Percentiles rank a stretch among this genome's conserved stretches.
Conservation (phyloP, 2,888 invertebrate genomes). For the Cinara cedri region DNA sequence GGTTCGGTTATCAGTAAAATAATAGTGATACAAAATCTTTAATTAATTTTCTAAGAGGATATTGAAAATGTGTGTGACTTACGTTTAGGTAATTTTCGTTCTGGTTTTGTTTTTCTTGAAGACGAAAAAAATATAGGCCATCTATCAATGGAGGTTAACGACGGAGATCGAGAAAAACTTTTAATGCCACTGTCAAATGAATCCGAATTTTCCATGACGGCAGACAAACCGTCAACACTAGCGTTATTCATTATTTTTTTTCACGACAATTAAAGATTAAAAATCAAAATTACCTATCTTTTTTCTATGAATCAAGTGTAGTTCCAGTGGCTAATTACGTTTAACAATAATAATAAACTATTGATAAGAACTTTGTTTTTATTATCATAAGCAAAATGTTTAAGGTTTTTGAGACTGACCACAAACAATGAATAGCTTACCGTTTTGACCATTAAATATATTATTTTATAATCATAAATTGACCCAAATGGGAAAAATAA, state of each 20-base stretch:
- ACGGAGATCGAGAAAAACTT: constrained; percentile 57
- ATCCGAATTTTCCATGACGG: constrained; percentile 55
- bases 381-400: no score
- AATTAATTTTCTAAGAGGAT: no score
- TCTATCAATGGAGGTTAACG: constrained; percentile 57
- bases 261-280: no score
- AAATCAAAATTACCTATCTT: no score
- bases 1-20: neutral
- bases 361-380: constrained; percentile 9
- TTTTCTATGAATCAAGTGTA: no score
- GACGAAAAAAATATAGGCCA: constrained; percentile 58
- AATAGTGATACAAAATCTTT: neutral
- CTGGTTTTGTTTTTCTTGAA: constrained; percentile 51
- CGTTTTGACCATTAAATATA: no score
- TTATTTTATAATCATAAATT: no score
- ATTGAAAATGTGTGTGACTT: constrained; percentile 28
- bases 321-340: no score
- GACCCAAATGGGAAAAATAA: no score
- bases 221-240: constrained; percentile 34
- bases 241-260: constrained; percentile 18
- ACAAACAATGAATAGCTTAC: no score
- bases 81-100: constrained; percentile 56
- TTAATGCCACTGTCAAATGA: constrained; percentile 57
- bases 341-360: neutral
- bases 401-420: no score